Conservation (phyloP, 1,140 invertebrate species). For the Drosophila asahinai region DNA sequence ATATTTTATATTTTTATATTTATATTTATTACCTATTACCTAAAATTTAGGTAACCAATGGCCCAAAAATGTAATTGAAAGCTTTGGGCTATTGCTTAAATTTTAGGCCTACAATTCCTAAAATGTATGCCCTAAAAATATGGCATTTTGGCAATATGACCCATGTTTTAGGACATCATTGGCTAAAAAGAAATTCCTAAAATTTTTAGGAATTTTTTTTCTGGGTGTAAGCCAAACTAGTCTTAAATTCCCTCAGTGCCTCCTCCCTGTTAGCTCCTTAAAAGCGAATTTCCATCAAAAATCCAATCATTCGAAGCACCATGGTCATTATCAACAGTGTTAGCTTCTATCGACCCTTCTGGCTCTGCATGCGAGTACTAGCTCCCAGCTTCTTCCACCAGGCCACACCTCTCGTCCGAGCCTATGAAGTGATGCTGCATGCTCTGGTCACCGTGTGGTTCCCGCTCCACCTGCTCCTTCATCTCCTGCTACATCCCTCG, state of each 20-base stretch:
- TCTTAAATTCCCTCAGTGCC: not conserved
- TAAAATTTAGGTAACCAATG: too few relatives aligned
- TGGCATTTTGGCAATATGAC: too few relatives aligned
- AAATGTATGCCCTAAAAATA: too few relatives aligned
- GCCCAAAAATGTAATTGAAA: too few relatives aligned
- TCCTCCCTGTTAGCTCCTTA: slow-evolving; percentile 9
- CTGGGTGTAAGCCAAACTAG: too few relatives aligned
- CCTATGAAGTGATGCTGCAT: slow-evolving; percentile 32
- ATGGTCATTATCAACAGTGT: slow-evolving; percentile 53
- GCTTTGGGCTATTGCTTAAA: too few relatives aligned
- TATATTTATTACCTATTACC: too few relatives aligned
- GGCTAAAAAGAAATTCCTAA: too few relatives aligned
- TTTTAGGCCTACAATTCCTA: too few relatives aligned
- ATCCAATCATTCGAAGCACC: not conserved
- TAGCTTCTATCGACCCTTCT: slow-evolving; percentile 55
- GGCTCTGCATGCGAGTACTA: slow-evolving; percentile 53
- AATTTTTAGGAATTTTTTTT: too few relatives aligned
- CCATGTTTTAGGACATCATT: too few relatives aligned
- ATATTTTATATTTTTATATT: too few relatives aligned
- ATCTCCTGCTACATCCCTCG: slow-evolving; percentile 25
- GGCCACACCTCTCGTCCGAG: not conserved
- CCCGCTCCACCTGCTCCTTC: slow-evolving; percentile 56
- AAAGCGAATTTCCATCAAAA: slow-evolving; percentile 20
- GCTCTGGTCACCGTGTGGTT: slow-evolving; percentile 52
- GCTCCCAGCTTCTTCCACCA: slow-evolving; percentile 48